These are phyloP conservation scores for Tachysurus fulvidraco DNA, from an alignment of 2,113 vertebrate genomes.

Conservation along the genomic window DNA sequence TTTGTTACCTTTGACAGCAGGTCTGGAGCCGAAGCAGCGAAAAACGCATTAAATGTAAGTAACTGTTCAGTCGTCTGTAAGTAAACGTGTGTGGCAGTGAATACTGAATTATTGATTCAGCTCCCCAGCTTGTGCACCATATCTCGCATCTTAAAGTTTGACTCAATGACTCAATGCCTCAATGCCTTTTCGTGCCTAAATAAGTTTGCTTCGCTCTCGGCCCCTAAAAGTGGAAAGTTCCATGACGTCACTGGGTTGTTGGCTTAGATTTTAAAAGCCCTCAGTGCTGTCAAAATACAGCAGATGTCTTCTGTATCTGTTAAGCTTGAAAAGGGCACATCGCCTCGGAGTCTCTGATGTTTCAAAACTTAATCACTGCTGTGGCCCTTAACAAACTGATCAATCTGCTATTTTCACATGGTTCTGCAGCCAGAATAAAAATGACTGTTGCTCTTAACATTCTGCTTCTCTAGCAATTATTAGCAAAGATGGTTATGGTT, in stretches of 20 bases:
- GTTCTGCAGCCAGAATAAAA: background rate
- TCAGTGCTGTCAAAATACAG: constrained; percentile 33
- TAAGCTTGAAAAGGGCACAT: background rate
- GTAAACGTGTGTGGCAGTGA: constrained; percentile 8
- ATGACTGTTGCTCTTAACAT: background rate
- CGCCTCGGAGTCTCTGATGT: background rate
- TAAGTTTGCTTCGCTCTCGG: background rate
- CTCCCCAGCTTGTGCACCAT: background rate
- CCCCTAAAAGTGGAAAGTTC: constrained; percentile 40
- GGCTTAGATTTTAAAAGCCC: constrained; percentile 32
- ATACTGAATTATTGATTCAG: constrained; percentile 41
- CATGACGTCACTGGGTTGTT: constrained; percentile 30
- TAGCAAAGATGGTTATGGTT: background rate
- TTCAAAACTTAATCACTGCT: background rate
- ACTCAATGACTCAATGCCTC: background rate
- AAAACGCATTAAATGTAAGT: constrained; percentile 85
- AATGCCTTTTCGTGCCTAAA: constrained; percentile 19
- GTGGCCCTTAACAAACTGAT: background rate
- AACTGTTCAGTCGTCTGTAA: constrained; percentile 27
- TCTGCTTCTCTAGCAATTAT: background rate
- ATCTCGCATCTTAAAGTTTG: constrained; percentile 27
- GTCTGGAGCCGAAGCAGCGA: constrained; percentile 84
- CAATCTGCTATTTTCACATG: background rate
- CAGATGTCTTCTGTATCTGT: constrained; percentile 13
- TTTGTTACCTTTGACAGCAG: constrained; percentile 89